These are phyloP conservation scores for Alca torda DNA, from an alignment of 2,797 vertebrate genomes.

Conservation along the genomic window DNA sequence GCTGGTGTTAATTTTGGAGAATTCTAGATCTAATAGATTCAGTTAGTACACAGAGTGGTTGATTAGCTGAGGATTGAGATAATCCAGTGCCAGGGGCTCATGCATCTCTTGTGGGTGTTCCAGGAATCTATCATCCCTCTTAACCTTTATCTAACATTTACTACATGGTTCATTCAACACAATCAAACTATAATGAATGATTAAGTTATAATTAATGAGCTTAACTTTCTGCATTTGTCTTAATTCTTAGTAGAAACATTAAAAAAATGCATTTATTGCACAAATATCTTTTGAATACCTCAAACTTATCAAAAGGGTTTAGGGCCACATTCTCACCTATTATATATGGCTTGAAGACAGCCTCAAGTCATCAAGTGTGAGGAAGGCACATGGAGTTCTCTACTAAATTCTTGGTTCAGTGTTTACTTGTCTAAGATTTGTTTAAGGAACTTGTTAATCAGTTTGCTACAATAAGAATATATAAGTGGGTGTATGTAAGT, in stretches of 20 bases:
- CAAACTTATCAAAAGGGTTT: background rate
- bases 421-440: background rate
- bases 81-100: background rate
- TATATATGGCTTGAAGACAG: background rate
- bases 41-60: background rate
- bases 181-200: background rate
- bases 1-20: background rate
- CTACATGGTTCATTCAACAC: background rate
- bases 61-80: background rate
- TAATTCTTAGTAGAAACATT: background rate
- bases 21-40: background rate
- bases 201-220: background rate
- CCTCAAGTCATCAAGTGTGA: background rate
- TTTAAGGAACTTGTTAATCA: background rate
- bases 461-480: background rate
- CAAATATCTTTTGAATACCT: background rate
- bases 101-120: background rate
- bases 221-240: background rate
- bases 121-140: background rate
- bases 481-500: background rate
- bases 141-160: conserved; percentile 6
- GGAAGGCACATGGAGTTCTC: background rate
- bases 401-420: background rate
- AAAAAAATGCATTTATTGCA: background rate
- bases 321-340: background rate